Evolutionary conservation across 2,888 invertebrate species (phyloP).

Genomic region (Diadegma fenestrale): DNA sequence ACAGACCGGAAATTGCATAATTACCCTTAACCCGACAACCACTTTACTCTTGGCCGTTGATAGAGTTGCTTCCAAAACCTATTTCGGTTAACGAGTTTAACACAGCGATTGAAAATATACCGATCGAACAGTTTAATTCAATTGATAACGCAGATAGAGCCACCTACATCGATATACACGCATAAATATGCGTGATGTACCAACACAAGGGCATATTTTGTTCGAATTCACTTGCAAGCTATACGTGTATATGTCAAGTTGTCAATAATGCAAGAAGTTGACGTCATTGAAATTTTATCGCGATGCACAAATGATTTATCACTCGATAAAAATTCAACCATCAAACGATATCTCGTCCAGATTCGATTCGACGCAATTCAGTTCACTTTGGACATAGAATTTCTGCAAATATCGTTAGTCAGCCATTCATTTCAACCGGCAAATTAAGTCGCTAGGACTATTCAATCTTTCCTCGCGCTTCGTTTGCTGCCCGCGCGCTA

Average conservation of each 20-base stretch:
- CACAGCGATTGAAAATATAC: background rate
- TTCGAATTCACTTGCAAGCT: background rate
- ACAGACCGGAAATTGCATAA: constrained; percentile 29
- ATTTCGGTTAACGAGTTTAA: constrained; percentile 6
- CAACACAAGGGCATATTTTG: background rate
- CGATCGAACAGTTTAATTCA: background rate
- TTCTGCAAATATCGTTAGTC: background rate
- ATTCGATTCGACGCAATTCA: background rate
- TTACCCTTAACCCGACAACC: background rate
- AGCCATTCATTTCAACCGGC: background rate
- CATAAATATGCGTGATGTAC: no score
- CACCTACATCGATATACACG: background rate
- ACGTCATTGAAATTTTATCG: background rate
- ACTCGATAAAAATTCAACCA: background rate
- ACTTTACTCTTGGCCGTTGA: background rate
- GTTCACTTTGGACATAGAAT: background rate
- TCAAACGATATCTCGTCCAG: background rate
- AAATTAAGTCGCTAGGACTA: background rate
- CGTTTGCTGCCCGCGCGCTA: no score
- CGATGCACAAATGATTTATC: background rate
- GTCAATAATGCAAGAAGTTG: background rate
- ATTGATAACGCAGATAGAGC: background rate
- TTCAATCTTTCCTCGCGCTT: no score
- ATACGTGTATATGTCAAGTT: background rate
- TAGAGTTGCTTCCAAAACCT: constrained; percentile 17